phyloP scores from a whole-genome alignment of 2,888 invertebrate species.

The Coelinius sp. region DNA sequence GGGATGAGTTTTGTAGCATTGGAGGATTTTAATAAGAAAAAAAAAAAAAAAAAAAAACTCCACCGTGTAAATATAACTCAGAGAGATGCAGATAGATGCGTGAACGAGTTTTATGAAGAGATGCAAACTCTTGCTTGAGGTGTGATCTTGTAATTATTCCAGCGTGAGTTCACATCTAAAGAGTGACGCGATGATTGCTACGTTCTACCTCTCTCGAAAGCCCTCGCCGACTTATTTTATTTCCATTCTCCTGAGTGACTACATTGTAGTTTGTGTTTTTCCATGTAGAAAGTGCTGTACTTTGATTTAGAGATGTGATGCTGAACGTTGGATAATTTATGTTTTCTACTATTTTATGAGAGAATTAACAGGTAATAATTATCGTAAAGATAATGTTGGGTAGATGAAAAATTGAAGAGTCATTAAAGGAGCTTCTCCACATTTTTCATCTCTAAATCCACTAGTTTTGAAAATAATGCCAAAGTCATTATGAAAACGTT shows the following conservation, averaged over 20 bases:
- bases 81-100: conserved; percentile 48
- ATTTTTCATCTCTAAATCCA: no score
- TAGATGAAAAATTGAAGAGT: background rate
- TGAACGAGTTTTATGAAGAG: conserved; percentile 46
- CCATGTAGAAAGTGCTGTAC: background rate
- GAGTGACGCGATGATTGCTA: conserved; percentile 65
- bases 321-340: background rate
- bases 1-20: background rate
- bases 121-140: conserved; percentile 44
- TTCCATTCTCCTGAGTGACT: background rate
- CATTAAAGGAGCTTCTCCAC: background rate
- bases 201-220: conserved; percentile 46
- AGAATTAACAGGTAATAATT: background rate
- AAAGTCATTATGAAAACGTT: background rate
- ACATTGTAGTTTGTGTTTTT: conserved; percentile 8
- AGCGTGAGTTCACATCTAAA: conserved; percentile 52
- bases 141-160: conserved; percentile 65
- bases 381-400: background rate
- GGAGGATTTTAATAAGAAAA: conserved; percentile 3
- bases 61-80: background rate
- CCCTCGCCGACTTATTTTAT: conserved; percentile 8
- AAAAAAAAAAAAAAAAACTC: no score
- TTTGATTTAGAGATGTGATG: conserved; percentile 2
- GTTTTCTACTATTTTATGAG: background rate
- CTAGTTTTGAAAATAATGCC: background rate